Evolutionary conservation across 2,797 vertebrate species (phyloP).

Genomic region (Agapornis canus): DNA sequence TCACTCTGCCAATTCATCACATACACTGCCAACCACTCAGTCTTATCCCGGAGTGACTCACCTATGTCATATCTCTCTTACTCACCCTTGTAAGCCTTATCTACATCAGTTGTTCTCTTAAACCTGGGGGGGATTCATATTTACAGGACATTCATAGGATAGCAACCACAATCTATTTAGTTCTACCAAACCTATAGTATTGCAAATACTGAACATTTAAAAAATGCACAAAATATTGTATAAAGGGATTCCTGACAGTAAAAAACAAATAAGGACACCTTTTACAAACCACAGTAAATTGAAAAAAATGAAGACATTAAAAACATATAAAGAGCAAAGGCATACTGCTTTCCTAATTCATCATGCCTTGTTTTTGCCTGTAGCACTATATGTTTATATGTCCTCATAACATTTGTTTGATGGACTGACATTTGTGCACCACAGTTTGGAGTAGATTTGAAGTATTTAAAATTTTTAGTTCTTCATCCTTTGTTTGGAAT

Average conservation of each 20-base stretch:
- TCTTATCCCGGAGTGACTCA: background rate
- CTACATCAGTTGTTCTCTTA: background rate
- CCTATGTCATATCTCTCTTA: background rate
- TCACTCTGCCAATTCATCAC: background rate
- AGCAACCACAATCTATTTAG: background rate
- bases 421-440: background rate
- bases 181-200: background rate
- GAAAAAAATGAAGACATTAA: background rate
- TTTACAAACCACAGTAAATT: background rate
- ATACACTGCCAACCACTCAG: background rate
- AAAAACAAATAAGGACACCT: background rate
- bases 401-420: background rate
- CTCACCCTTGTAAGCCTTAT: background rate
- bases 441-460: background rate
- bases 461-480: background rate
- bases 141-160: background rate
- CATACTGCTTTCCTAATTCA: background rate
- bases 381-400: background rate
- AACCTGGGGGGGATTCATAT: background rate
- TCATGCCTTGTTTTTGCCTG: background rate
- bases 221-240: background rate
- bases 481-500: background rate
- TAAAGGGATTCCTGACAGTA: accelerated
- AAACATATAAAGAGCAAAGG: background rate
- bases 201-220: background rate